Evolutionary conservation across 2,113 vertebrate genomes (phyloP).

Genomic region (Cyanoderma ruficeps): DNA sequence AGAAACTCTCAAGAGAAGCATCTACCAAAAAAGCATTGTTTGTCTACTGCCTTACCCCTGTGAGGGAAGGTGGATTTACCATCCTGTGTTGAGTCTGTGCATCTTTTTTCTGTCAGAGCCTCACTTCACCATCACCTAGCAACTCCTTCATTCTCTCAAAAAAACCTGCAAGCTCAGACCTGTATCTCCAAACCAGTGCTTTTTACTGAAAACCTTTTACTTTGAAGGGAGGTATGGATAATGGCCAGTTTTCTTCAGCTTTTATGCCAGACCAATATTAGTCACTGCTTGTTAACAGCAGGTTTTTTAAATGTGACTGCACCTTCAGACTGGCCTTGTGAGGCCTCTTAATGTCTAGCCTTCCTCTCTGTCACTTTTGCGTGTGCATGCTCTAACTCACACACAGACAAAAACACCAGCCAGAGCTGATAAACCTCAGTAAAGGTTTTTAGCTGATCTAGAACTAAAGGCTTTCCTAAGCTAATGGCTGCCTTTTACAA

Average conservation of each 20-base stretch:
- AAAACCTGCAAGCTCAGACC: background rate
- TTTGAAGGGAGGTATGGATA: background rate
- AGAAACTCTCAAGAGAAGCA: background rate
- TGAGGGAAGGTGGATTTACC: background rate
- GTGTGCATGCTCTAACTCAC: fast-evolving
- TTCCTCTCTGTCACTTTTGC: background rate
- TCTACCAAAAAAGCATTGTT: background rate
- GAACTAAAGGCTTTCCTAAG: background rate
- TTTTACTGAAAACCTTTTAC: background rate
- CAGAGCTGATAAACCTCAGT: background rate
- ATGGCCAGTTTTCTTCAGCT: background rate
- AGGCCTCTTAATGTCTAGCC: background rate
- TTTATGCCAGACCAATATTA: background rate
- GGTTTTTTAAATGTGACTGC: background rate
- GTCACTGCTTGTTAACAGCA: background rate
- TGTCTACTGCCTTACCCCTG: background rate
- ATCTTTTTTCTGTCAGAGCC: background rate
- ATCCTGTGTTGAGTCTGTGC: background rate
- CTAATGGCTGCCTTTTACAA: background rate
- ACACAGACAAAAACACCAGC: too few species aligned
- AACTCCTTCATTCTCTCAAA: background rate
- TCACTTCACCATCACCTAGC: background rate
- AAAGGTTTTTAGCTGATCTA: background rate
- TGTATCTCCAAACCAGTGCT: background rate
- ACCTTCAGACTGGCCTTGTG: background rate